Base-by-base conservation (phyloP, 1,140 invertebrate genomes). In the Ceratoteleas bidentatus region DNA sequence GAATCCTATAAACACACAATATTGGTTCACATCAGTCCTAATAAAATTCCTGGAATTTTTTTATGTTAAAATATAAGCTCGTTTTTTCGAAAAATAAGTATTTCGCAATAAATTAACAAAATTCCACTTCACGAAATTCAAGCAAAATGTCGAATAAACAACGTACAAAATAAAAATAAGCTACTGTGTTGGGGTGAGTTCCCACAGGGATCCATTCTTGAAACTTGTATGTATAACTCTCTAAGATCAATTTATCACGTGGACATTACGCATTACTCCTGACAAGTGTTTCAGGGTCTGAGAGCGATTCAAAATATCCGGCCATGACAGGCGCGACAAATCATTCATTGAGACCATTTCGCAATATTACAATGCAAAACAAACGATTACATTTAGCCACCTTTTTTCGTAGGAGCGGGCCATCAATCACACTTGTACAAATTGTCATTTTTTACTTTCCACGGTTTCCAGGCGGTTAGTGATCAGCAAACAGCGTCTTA, bases 261-360 rank as follows among this genome's bases (percentile, higher is more conserved):
- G 34, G 58, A 64, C 58, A 47, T 62, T 43, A 53, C 36, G 58
- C 69, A 60, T 60, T 62, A 47, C 50, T 54, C 13, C n/a, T 58
- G 52, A 49, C 52, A 61, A 47, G 52, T 50, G 14, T 49, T 65
- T 74, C 60, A 50, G 50, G 58, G 43, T 10, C 6, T 54, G 36
- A 49, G 33, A 58, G 14, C 53, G 52, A 62, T 62, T 61, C 32
- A 49, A 56, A 69, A 69, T 40, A 56, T 56, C 15, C 47, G 60
- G 52, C 47, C 16, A n/a, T 54, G 50, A 47, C 70, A 64, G 16
- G 8, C 32, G 5, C 10, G 49, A 62, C 60, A 57, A 73, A 73
- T 73, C 32, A 33, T 16, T 38, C 13, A 38, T 15, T 61, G 38
- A 9, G 14, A 33, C 8, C 45, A 16, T 36, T 58, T 33, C n/a